These are phyloP conservation scores for Heteromormyrus szaboi DNA, from an alignment of 2,797 vertebrate genomes.

Conservation along the genomic window DNA sequence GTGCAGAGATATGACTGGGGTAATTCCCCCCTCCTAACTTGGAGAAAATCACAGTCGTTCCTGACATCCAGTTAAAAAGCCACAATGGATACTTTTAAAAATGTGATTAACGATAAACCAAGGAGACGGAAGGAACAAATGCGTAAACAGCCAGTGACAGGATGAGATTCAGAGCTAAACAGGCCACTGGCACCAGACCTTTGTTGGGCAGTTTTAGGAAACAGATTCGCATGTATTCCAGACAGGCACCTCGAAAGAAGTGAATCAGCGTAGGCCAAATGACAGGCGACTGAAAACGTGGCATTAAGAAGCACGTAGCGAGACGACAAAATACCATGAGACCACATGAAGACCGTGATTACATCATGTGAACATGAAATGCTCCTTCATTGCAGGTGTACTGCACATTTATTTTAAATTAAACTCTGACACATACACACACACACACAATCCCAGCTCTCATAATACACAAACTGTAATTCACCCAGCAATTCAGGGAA, in stretches of 20 bases:
- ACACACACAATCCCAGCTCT: neutral
- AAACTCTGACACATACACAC: neutral
- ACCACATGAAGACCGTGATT: neutral
- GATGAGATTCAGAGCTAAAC: neutral
- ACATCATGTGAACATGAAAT: neutral
- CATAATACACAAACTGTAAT: neutral
- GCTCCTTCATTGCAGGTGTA: neutral
- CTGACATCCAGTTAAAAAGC: neutral
- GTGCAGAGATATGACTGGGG: neutral
- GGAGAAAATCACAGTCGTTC: neutral
- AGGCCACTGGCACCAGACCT: neutral
- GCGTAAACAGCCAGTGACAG: neutral
- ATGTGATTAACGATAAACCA: neutral
- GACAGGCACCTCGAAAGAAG: neutral
- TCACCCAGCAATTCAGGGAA: neutral
- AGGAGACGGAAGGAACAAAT: neutral
- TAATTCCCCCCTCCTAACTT: neutral
- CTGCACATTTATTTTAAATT: conserved; percentile 5
- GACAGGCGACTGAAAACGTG: neutral
- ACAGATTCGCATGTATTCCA: neutral
- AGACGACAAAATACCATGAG: neutral
- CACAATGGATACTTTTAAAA: neutral
- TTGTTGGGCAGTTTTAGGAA: neutral
- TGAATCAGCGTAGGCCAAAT: neutral
- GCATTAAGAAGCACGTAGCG: neutral